phyloP scores from a whole-genome alignment of 2,888 invertebrate species.

The Heliconius aoede region DNA sequence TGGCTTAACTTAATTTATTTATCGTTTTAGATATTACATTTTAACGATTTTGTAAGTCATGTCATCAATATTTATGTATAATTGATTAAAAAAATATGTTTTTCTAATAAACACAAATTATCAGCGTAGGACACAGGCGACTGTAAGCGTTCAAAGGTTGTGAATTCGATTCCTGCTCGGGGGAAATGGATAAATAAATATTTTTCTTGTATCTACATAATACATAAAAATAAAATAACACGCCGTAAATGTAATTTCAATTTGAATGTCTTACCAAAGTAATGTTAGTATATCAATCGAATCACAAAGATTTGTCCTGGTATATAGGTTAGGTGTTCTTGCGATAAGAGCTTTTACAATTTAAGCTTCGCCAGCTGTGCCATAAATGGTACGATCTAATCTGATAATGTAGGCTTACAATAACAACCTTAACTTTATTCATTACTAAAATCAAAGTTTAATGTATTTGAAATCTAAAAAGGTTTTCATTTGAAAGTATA shows the following conservation, averaged over 20 bases:
- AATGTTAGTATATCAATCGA: background rate
- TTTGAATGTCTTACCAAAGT: background rate
- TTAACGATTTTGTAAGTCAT: background rate
- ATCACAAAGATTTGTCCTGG: slow-evolving; percentile 8
- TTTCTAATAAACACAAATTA: too few species aligned
- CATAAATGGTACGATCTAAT: slow-evolving; percentile 66
- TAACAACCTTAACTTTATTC: slow-evolving; percentile 57
- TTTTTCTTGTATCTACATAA: too few species aligned
- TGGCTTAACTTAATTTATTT: background rate
- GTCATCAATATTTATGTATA: too few species aligned
- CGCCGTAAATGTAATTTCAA: background rate
- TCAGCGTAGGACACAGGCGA: too few species aligned
- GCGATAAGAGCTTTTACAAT: slow-evolving; percentile 54
- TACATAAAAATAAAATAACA: background rate
- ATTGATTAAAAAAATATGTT: too few species aligned
- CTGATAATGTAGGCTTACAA: slow-evolving; percentile 61
- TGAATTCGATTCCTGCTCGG: too few species aligned
- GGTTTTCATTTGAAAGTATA: slow-evolving; percentile 1
- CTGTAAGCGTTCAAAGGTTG: too few species aligned
- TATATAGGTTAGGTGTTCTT: slow-evolving; percentile 44
- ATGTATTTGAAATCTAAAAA: slow-evolving; percentile 16
- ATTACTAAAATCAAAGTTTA: slow-evolving; percentile 33
- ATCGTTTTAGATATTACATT: background rate
- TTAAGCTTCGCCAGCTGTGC: slow-evolving; percentile 62
- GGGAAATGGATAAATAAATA: too few species aligned